Evolutionary conservation across 23 tunicate species (phyloP).

Genomic region (Aplidium turbinatum): DNA sequence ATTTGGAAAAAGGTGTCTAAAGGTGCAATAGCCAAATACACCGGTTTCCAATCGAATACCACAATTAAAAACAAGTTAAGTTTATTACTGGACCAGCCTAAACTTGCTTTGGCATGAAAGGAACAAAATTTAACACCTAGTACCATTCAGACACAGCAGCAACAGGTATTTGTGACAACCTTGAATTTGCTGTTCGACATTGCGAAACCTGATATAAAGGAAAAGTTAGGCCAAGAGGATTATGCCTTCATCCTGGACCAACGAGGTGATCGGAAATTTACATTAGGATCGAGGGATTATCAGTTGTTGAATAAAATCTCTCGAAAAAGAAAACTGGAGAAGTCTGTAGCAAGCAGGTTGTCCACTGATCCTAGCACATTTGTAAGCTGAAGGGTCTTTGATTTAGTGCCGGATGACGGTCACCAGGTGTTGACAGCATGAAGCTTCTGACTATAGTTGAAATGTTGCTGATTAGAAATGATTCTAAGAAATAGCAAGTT

Average conservation of each 20-base stretch:
- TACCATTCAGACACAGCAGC: neutral
- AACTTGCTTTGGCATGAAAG: too few relatives aligned
- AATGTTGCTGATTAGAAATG: too few relatives aligned
- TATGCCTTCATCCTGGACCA: conserved; percentile 3
- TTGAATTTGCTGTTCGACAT: conserved; percentile 1
- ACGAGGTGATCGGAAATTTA: neutral
- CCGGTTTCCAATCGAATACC: neutral
- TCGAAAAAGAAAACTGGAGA: too few relatives aligned
- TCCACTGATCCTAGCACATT: too few relatives aligned
- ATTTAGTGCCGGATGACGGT: too few relatives aligned
- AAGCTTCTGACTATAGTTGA: too few relatives aligned
- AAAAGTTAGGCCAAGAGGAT: neutral
- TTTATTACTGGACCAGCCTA: neutral
- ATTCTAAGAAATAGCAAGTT: too few relatives aligned
- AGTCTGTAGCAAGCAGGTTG: too few relatives aligned
- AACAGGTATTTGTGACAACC: neutral
- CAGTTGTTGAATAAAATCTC: too few relatives aligned
- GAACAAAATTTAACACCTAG: too few relatives aligned
- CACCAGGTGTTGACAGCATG: too few relatives aligned
- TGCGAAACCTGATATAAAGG: conserved; percentile 15
- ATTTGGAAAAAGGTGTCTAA: conserved; percentile 2
- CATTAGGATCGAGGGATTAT: neutral
- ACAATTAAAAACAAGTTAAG: neutral
- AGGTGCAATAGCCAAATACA: neutral
- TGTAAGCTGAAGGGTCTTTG: too few relatives aligned